Evolutionary conservation across 2,888 invertebrate genomes (phyloP).

Genomic region (Leptogaster cylindrica): DNA sequence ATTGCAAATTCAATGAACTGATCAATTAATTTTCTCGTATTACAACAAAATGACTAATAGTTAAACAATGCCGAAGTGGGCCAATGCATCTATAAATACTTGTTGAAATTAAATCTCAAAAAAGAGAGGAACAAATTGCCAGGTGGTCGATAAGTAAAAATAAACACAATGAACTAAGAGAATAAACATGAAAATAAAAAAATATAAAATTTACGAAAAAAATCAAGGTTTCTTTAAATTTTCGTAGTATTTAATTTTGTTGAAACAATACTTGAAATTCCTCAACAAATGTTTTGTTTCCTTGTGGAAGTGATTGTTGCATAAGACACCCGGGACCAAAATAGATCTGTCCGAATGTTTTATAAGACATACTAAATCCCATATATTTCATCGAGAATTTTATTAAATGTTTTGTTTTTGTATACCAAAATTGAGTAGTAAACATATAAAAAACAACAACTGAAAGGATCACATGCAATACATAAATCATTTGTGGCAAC

Average conservation of each 20-base stretch:
- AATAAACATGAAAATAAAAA: conserved; percentile 20
- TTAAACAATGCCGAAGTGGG: conserved; percentile 16
- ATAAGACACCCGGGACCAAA: conserved; percentile 10
- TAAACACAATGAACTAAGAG: neutral
- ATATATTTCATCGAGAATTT: neutral
- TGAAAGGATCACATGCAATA: no score
- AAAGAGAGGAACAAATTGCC: neutral
- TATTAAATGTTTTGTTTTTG: neutral
- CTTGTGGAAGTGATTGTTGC: conserved; percentile 4
- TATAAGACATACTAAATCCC: neutral
- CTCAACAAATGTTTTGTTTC: neutral
- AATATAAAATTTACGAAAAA: neutral
- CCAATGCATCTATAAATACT: conserved; percentile 33
- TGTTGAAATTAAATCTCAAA: conserved; percentile 35
- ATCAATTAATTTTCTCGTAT: conserved; percentile 6
- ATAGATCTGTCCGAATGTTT: conserved; percentile 3
- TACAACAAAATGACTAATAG: neutral
- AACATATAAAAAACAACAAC: no score
- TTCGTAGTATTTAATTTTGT: neutral
- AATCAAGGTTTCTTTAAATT: conserved; percentile 13
- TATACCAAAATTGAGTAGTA: neutral
- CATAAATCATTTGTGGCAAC: no score
- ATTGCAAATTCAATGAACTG: neutral
- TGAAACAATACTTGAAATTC: neutral
- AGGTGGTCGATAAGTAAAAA: no score